Conservation (phyloP, 2,888 invertebrate genomes). For the Parthenolecanium corni region DNA sequence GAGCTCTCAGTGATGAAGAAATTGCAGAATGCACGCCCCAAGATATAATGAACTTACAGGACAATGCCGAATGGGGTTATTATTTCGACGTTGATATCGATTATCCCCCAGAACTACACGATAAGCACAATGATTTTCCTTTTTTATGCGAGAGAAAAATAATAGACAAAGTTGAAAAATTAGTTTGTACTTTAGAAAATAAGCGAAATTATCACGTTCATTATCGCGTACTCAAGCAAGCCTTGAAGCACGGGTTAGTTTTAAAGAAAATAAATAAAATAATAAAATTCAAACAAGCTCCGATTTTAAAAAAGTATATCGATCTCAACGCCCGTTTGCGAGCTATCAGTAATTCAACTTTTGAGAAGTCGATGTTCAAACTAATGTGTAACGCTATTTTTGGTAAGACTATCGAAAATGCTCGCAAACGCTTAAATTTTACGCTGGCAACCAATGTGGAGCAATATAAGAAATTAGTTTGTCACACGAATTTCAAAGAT, state of each 20-base stretch:
- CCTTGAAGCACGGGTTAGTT: background rate
- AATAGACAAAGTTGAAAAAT: background rate
- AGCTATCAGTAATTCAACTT: background rate
- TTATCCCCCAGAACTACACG: background rate
- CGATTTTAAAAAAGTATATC: background rate
- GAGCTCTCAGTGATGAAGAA: too few relatives aligned
- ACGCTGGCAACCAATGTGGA: too few relatives aligned
- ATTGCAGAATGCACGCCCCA: too few relatives aligned
- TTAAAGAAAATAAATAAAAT: conserved; percentile 5
- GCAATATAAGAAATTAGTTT: background rate
- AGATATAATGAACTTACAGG: too few relatives aligned
- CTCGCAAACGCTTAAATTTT: too few relatives aligned
- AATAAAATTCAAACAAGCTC: background rate
- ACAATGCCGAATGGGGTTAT: too few relatives aligned
- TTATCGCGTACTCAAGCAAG: background rate
- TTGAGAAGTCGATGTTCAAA: background rate
- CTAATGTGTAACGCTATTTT: background rate
- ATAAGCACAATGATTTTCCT: background rate
- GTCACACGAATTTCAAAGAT: background rate
- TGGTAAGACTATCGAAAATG: background rate
- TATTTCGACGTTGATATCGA: too few relatives aligned
- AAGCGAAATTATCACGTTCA: conserved; percentile 1
- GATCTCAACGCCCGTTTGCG: background rate
- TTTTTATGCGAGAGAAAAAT: background rate
- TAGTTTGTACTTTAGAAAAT: background rate